phyloP scores from a whole-genome alignment of 35 echinoderm and acorn worm genomes.

The Eucidaris tribuloides region DNA sequence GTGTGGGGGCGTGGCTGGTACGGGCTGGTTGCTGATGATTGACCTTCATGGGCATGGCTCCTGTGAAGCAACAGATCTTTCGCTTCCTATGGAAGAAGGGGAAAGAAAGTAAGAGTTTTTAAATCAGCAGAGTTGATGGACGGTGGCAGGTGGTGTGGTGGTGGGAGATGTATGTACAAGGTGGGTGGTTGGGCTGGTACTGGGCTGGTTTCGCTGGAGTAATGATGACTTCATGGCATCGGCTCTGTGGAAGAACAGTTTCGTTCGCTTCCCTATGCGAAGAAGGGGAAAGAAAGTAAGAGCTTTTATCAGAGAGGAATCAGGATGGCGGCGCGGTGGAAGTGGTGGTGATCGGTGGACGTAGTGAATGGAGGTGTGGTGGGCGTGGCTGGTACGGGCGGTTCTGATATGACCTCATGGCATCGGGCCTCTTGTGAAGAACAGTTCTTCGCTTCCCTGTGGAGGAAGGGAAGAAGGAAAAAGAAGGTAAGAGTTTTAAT shows the following conservation, averaged over 20 bases:
- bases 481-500: no score
- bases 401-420: conserved; percentile 40
- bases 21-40: conserved; percentile 8
- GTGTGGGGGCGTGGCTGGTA: background rate
- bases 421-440: conserved; percentile 82
- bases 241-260: conserved; percentile 83
- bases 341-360: no score
- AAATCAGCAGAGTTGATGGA: background rate
- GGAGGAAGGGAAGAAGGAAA: no score
- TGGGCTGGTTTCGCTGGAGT: background rate
- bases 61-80: conserved; percentile 90
- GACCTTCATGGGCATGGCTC: conserved; percentile 67
- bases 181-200: background rate
- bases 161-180: background rate
- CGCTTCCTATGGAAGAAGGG: conserved; percentile 75
- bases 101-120: no score
- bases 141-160: background rate
- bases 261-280: conserved; percentile 97
- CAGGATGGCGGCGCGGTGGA: no score
- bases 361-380: conserved; percentile 10
- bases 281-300: no score
- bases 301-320: no score
- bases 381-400: background rate
- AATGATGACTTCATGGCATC: conserved; percentile 54
- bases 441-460: conserved; percentile 94